A percentile compares a stretch with the other conserved stretches of the same genome.
Evolutionary conservation across 2,797 vertebrate species (phyloP).

Genomic region (Eulemur coronatus): DNA sequence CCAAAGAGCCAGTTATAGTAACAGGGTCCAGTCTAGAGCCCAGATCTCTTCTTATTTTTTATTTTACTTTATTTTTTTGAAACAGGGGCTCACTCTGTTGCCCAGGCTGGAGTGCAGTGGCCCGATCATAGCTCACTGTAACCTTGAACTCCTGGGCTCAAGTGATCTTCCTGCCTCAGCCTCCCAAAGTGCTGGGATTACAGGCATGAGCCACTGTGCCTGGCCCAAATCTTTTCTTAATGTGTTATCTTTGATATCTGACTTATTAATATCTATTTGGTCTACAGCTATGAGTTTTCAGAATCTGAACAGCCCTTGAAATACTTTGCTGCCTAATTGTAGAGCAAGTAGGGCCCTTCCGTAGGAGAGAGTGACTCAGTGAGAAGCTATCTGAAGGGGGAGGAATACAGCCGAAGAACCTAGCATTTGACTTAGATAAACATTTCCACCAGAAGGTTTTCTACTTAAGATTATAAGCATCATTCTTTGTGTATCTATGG

Average conservation of each 20-base stretch:
- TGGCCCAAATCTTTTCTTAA: neutral
- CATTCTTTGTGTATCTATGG: neutral
- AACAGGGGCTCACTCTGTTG: neutral
- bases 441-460: constrained; percentile 51
- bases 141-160: neutral
- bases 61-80: neutral
- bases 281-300: neutral
- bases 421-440: neutral
- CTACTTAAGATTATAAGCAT: constrained; percentile 28
- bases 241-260: neutral
- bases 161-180: neutral
- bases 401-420: neutral
- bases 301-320: constrained; percentile 38
- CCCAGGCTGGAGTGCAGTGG: neutral
- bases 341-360: neutral
- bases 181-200: neutral
- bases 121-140: too few species aligned
- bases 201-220: neutral
- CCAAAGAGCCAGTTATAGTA: neutral
- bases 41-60: neutral
- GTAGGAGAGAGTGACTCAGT: constrained; percentile 38
- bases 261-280: neutral
- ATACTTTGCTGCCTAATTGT: constrained; percentile 15
- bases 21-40: neutral
- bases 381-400: constrained; percentile 36